Evolutionary conservation across 2,888 invertebrate genomes (phyloP), one percentile per base, ranked within the genome.

Genomic region (Endomychus coccineus): DNA sequence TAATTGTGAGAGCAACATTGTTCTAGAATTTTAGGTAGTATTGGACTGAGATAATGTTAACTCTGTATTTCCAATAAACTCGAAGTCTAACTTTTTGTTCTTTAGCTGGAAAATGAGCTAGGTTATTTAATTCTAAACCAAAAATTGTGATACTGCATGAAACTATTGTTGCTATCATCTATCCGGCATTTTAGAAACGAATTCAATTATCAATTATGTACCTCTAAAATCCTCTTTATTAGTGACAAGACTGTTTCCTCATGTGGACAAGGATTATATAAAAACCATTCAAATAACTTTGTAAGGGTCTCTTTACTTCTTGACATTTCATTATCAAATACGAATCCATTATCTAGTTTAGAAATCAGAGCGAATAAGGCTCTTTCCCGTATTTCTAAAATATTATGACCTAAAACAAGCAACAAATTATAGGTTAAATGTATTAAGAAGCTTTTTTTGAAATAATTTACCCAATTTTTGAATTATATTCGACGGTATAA

Each of bases 291-390:
- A 28, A 80, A 62, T 15, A 81, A 60, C 42, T 73, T 71, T 31
- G 69, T 64, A 13, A 81, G 55, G 11, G 81, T 62, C 50, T 77
- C 73, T 42, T 75, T 71, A 21, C 72, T 74, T 24, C 71, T 66
- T 11, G 71, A 68, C 33, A 78, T 56, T 50, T 78, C 77, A 52
- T 77, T 76, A 36, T 77, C 73, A 32, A 75, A 66, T 34, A 70
- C 64, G 64, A 77, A 74, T 12, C 78, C 80, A 44, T 75, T 64
- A 38, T 73, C 71, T n/a, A 80, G 62, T 58, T 82, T 82, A 1
- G 77, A 73, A 44, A 71, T 44, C 11, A 67, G 57, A 36, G 61
- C 62, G 27, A 55, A 41, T 25, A 67, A 49, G 3, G 66, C 65
- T 37, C 67, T 50, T 55, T 66, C 59, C 23, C 67, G 49, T 19